Evolutionary conservation across 1,140 invertebrate species (phyloP).

Genomic region (Eulimnadia texana): DNA sequence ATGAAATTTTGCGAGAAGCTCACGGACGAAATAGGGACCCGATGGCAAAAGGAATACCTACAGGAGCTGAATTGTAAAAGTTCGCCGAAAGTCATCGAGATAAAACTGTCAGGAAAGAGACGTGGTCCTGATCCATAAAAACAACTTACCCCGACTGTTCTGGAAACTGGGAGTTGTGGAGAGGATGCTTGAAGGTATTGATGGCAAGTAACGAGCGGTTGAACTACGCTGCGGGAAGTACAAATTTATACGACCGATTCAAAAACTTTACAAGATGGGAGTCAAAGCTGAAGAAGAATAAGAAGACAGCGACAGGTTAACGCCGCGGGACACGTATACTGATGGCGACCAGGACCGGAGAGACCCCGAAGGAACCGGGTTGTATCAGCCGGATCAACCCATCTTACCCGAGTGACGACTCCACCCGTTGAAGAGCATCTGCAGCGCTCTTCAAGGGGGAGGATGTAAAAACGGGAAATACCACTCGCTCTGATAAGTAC

Average conservation of each 20-base stretch:
- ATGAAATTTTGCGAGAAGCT: background rate
- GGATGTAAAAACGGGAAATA: no score
- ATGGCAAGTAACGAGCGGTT: slow-evolving; percentile 12
- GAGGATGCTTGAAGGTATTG: background rate
- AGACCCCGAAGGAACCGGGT: no score
- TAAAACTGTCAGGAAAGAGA: slow-evolving; percentile 9
- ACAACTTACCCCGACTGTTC: slow-evolving; percentile 2
- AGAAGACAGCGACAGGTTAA: background rate
- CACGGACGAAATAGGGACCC: background rate
- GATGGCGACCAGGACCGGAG: background rate
- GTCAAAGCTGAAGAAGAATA: background rate
- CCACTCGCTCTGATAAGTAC: no score
- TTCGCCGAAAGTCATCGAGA: background rate
- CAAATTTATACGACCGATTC: slow-evolving; percentile 12
- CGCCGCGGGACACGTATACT: no score
- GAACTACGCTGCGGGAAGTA: slow-evolving; percentile 7
- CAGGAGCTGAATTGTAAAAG: background rate
- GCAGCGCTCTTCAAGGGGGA: no score
- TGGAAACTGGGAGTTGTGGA: slow-evolving; percentile 17
- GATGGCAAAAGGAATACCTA: slow-evolving; percentile 6
- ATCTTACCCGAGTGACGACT: no score
- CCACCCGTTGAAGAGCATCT: no score
- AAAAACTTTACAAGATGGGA: slow-evolving; percentile 19
- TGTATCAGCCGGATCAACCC: no score
- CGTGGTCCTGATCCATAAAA: slow-evolving; percentile 18